A percentile compares a stretch with the other conserved stretches of the same genome.
These are phyloP conservation scores for Falcunculus frontatus DNA, from an alignment of 2,113 vertebrate species.

Conservation along the genomic window DNA sequence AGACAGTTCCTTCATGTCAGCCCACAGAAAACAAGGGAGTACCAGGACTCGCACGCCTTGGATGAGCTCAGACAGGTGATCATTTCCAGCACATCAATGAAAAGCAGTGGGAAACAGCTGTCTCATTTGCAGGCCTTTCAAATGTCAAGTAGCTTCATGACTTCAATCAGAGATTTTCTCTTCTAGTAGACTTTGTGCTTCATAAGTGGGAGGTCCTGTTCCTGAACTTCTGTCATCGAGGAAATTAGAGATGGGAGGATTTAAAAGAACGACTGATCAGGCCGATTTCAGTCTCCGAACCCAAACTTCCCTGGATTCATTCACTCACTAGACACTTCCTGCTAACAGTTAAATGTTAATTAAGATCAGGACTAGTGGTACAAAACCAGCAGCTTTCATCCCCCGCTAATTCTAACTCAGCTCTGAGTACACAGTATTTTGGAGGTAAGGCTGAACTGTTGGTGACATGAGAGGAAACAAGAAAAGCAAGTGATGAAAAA, in stretches of 20 bases:
- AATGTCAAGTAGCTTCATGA: background rate
- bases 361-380: background rate
- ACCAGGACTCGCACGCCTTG: background rate
- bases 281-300: background rate
- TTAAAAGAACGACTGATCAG: background rate
- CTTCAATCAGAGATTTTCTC: background rate
- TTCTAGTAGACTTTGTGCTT: background rate
- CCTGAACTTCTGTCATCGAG: background rate
- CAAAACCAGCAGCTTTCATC: background rate
- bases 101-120: background rate
- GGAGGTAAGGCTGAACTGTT: background rate
- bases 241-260: background rate
- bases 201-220: background rate
- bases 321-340: background rate
- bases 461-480: background rate
- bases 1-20: background rate
- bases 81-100: background rate
- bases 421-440: background rate
- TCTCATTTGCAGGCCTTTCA: background rate
- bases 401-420: background rate
- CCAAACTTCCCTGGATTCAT: background rate
- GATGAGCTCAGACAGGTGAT: background rate
- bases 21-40: background rate
- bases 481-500: background rate
- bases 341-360: background rate